Base-by-base conservation (phyloP, 1,140 invertebrate genomes). In the Varroa destructor region DNA sequence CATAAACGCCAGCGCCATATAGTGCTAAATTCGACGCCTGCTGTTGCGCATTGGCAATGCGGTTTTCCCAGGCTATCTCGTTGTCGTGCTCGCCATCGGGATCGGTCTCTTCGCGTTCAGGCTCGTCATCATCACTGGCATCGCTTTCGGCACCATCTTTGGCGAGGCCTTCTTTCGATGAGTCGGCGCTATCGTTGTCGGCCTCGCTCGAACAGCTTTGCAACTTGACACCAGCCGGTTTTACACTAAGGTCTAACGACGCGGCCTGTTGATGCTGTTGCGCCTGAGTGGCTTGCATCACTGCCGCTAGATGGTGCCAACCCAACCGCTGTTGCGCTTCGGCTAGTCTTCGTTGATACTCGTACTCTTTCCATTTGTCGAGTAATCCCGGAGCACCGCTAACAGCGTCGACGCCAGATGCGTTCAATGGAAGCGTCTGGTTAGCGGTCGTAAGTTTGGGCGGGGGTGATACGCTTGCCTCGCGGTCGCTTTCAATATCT, bases 11-110 rank as follows among this genome's bases (percentile, higher is more conserved):
- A 75, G 80, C 79, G 76, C 81, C 74, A 76, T 78, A 61, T 73
- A 75, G 67, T 77, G 61, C 77, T 79, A 55, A 78, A 82, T 74
- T 67, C 14, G 61, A 67, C 10, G 61, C 61, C 8, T 51, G 46
- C 46, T 51, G 46, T 46, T 67, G 61, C 1, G 61, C 61, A 37
- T 67, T 67, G 12, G 61, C 61, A 14, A 67, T 67, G 40, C 61
- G 61, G 37, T 80, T 81, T 72, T 79, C 78, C 12, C 76, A 77
- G 56, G 82, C 84, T 55, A 85, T 84, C 56, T 85, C 84, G 72
- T 85, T 84, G 71, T 85, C 79, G 76, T 86, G 84, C n/a, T 83
- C 83, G 56, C 81, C 80, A 73, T 84, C 84, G 8, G 83, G 84
- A 73, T 84, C 84, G 8, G 83, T 84, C 84, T 78, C 76, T 85